Percentiles rank a stretch among this genome's conserved stretches.
Conservation (phyloP, 1,140 invertebrate species). For the Neodiprion virginianus region DNA sequence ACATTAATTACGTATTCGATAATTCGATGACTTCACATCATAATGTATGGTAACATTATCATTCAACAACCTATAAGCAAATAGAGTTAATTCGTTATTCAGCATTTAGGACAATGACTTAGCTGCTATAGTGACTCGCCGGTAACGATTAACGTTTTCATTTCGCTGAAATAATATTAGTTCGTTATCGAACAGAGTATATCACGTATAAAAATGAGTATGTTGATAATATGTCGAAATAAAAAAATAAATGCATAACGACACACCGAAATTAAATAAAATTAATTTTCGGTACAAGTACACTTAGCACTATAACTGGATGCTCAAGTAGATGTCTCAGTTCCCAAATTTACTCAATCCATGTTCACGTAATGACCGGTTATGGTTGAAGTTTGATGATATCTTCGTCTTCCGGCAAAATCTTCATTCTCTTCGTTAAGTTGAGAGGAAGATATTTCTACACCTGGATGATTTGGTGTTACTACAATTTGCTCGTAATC, state of each 20-base stretch:
- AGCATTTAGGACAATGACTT: background rate
- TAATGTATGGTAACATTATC: background rate
- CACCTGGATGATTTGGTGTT: slow-evolving; percentile 82
- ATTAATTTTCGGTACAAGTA: too few relatives aligned
- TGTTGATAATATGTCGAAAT: background rate
- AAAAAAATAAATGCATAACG: background rate
- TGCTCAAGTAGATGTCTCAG: background rate
- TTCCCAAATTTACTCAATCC: slow-evolving; percentile 45
- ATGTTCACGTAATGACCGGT: slow-evolving; percentile 76
- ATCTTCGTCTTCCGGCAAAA: slow-evolving; percentile 87
- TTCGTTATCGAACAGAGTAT: background rate
- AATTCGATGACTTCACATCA: background rate
- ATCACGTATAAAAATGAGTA: background rate
- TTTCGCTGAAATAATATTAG: background rate
- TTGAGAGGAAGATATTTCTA: slow-evolving; percentile 83
- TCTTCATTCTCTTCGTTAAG: slow-evolving; percentile 95
- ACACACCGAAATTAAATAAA: too few relatives aligned
- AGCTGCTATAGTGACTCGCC: background rate
- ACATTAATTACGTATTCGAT: background rate
- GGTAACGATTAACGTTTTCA: background rate
- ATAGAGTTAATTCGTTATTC: background rate
- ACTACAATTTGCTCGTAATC: slow-evolving; percentile 92
- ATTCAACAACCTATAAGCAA: background rate
- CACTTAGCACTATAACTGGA: too few relatives aligned
- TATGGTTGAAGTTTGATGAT: slow-evolving; percentile 89